Evolutionary conservation across 2,888 invertebrate species (phyloP).

Genomic region (Sphecodes monilicornis): DNA sequence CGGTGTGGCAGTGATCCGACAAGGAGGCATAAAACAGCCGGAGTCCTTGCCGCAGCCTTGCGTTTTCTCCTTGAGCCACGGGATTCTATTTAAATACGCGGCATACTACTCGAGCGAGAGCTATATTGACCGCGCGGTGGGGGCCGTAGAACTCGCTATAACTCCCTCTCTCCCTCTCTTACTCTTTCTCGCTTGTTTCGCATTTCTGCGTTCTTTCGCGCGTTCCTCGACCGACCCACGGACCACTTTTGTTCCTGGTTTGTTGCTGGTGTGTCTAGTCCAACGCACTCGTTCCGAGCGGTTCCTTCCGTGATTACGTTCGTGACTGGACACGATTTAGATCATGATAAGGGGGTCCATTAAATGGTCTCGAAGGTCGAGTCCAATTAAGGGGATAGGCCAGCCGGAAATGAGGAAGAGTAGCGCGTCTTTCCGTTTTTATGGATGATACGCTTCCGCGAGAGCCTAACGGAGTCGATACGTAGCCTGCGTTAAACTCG

Average conservation of each 20-base stretch:
- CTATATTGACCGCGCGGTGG: background rate
- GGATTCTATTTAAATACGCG: constrained; percentile 77
- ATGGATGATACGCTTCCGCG: background rate
- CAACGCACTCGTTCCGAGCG: background rate
- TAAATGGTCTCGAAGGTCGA: background rate
- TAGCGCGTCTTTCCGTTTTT: background rate
- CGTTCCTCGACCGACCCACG: constrained; percentile 14
- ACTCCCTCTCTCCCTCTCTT: background rate
- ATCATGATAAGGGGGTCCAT: background rate
- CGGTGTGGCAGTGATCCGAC: constrained; percentile 63
- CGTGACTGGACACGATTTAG: constrained; percentile 13
- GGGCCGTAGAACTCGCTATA: constrained; percentile 56
- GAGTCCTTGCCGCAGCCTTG: constrained; percentile 80
- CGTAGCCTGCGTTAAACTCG: background rate
- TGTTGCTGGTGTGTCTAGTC: background rate
- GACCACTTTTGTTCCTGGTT: constrained; percentile 12
- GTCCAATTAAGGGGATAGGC: background rate
- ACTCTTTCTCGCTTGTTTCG: background rate
- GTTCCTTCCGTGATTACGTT: constrained; percentile 20
- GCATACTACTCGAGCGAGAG: constrained; percentile 30
- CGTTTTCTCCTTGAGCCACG: constrained; percentile 78
- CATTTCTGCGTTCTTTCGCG: constrained; percentile 45
- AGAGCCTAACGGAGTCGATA: background rate
- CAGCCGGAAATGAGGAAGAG: background rate
- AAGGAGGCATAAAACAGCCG: constrained; percentile 64